These are phyloP conservation scores for Platycheirus rosarum DNA, from an alignment of 2,888 invertebrate species.

Conservation along the genomic window DNA sequence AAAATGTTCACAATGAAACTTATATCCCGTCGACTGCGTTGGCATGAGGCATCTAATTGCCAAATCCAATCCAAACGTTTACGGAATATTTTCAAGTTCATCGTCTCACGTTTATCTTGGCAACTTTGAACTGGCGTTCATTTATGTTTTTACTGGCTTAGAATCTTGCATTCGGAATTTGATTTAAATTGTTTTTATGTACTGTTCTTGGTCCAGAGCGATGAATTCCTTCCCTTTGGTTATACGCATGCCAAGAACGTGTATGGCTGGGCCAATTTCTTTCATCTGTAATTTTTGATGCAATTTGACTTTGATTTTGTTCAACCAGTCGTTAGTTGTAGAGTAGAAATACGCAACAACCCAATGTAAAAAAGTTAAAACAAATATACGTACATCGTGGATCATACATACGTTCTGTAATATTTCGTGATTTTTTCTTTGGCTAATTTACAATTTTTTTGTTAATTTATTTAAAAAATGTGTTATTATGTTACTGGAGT, in stretches of 20 bases:
- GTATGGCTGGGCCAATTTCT: conserved; percentile 12
- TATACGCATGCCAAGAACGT: conserved; percentile 14
- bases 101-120: not conserved
- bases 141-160: conserved; percentile 6
- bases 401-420: no score
- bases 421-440: no score
- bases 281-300: conserved; percentile 14
- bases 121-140: conserved; percentile 13
- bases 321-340: not conserved
- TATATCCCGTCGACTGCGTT: conserved; percentile 9
- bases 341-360: no score
- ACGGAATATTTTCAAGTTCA: conserved; percentile 4
- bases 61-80: no score
- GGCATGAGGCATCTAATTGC: conserved; percentile 18
- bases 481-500: no score
- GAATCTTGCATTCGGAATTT: conserved; percentile 7
- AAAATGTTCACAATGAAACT: conserved; percentile 2
- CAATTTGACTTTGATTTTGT: not conserved
- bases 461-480: no score
- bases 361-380: no score
- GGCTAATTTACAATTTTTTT: no score
- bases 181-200: not conserved
- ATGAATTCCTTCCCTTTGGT: conserved; percentile 1
- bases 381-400: no score
- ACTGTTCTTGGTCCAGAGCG: conserved; percentile 17